These are phyloP conservation scores for Pachyramphus minor DNA, from an alignment of 2,113 vertebrate species.

Conservation along the genomic window DNA sequence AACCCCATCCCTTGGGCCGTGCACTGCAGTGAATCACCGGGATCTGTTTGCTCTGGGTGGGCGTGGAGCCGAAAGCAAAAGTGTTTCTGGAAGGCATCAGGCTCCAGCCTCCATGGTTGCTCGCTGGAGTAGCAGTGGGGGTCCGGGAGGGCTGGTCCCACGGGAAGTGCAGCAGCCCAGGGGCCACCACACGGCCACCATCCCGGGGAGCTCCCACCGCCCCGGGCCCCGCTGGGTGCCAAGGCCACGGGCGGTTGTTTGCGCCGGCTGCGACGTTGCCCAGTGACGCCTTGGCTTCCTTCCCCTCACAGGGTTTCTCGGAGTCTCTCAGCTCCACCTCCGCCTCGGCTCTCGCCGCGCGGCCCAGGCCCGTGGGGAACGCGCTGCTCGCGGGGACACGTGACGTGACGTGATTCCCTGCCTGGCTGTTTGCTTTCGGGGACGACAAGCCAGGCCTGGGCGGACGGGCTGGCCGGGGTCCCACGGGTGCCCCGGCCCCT, in stretches of 20 bases:
- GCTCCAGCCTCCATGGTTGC: accelerated
- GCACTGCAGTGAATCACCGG: accelerated
- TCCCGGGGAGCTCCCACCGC: not conserved
- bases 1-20: not conserved
- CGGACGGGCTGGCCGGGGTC: not conserved
- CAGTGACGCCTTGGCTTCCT: slow-evolving; percentile 41
- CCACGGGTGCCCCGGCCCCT: not conserved
- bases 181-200: accelerated
- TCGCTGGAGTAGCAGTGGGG: accelerated
- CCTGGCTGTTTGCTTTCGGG: not conserved
- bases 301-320: not conserved
- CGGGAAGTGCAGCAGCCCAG: accelerated
- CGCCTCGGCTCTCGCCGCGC: not conserved
- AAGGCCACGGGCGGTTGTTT: not conserved
- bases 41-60: not conserved
- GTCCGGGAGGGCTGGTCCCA: not conserved
- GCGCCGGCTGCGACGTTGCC: not conserved
- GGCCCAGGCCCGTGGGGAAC: not conserved
- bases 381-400: not conserved
- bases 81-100: not conserved
- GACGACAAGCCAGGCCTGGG: not conserved
- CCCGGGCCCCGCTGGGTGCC: not conserved
- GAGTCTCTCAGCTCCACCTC: slow-evolving; percentile 23
- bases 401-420: not conserved
- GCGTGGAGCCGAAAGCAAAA: not conserved